Evolutionary conservation across 2,113 vertebrate genomes (phyloP), one percentile per base, ranked within the genome.

Genomic region (Daboia siamensis): DNA sequence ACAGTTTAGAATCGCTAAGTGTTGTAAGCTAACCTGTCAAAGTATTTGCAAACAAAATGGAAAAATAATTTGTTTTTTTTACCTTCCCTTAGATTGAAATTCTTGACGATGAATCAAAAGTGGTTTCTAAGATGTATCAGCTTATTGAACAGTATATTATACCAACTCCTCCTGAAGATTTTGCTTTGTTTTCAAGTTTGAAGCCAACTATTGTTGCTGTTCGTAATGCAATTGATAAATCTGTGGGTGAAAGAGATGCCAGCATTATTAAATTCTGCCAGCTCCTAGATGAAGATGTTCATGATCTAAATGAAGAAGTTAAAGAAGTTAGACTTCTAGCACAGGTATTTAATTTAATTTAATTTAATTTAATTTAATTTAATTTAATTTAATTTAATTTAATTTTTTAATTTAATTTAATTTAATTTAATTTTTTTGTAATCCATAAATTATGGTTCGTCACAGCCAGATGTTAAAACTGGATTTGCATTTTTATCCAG

Each of bases 121-220:
- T 93, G 2, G 97, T 98, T n/a, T 91, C 95, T 89, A 95, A 98
- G 92, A 98, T 99, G 98, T 98, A 98, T 95, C 96, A 96, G 52
- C 96, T 99, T 91, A 98, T 99, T 61, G 97, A 97, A 4, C 96
- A 91, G 0, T 98, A 98, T 90, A 95, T 96, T 4, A 95, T 98
- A 21, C 97, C 97, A 24, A 96, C 97, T 0, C 98, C 98, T 10
- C 97, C 98, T 5, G 98, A 98, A 89, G 98, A 99, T 96, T 95
- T 98, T 33, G 97, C 97, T 3, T 95, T 97, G 52, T 98, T 98
- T 55, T 95, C 97, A 12, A 98, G 97, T 20, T 96, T 99, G 95
- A 96, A 97, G 80, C 91, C 97, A 0, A 97, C 97, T 51, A 95
- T 98, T 23, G 44, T 86, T 54, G 94, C 96, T 0, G 95, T 99